Conservation (phyloP, 2,888 invertebrate species). For the Fragum whitleyi region DNA sequence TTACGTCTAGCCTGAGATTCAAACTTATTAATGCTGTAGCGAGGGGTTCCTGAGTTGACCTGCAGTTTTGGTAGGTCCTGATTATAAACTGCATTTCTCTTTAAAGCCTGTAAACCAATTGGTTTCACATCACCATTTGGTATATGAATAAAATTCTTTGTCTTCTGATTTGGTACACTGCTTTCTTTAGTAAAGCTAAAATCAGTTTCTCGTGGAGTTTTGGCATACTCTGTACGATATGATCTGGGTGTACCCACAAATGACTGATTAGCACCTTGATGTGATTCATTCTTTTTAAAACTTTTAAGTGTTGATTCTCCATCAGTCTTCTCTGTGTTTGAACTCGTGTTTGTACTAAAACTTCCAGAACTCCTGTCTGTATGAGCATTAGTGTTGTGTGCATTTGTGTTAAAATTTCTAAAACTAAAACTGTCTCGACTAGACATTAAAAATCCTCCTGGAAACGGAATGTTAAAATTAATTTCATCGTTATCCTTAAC, state of each 20-base stretch:
- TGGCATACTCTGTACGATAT: slow-evolving; percentile 14
- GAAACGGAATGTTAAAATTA: slow-evolving; percentile 72
- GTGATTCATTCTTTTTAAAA: slow-evolving; percentile 21
- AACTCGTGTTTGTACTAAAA: slow-evolving; percentile 31
- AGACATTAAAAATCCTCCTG: slow-evolving; percentile 66
- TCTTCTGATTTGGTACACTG: slow-evolving; percentile 8
- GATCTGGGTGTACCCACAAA: slow-evolving; percentile 1
- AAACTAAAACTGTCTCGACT: slow-evolving; percentile 53
- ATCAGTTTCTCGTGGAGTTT: slow-evolving; percentile 38
- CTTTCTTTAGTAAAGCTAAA: slow-evolving; percentile 14
- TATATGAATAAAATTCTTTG: slow-evolving; percentile 26
- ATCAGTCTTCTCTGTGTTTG: slow-evolving; percentile 40
- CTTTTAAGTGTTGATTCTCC: slow-evolving; percentile 45
- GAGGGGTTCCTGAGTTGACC: slow-evolving; percentile 47
- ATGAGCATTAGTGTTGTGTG: slow-evolving; percentile 22
- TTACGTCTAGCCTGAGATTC: slow-evolving; percentile 35
- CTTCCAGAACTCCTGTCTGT: slow-evolving; percentile 40
- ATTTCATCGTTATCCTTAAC: slow-evolving; percentile 60
- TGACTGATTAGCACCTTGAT: slow-evolving; percentile 26
- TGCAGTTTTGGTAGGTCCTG: slow-evolving; percentile 31
- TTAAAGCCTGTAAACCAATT: slow-evolving; percentile 28
- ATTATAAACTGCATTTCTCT: slow-evolving; percentile 29
- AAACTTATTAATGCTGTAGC: slow-evolving; percentile 54
- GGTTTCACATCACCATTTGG: slow-evolving; percentile 42
- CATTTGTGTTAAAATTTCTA: slow-evolving; percentile 25